Evolutionary conservation across 1,140 invertebrate species (phyloP), one percentile per base, ranked within the genome.

Genomic region (Drosophila orosa): DNA sequence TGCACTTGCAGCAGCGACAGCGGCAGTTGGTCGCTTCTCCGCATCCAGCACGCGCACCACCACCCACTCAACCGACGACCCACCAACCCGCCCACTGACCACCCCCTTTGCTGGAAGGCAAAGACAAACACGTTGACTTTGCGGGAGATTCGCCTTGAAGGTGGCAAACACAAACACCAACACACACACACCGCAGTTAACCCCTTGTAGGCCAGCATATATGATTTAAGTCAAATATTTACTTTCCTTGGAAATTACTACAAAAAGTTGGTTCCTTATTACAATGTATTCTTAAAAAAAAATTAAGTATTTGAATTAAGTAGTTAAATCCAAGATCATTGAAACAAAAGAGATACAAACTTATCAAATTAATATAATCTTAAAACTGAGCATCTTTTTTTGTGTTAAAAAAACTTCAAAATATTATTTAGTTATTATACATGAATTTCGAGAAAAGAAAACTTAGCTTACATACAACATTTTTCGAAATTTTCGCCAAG

Each of bases 71-170:
- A 19, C 44, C 17, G 5, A 19, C 17, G 17, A 10, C 42, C 54
- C 62, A 29, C 27, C 24, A 3, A 15, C 8, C 8, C 61, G 31
- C 39, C 48, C 60, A 39, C 31, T 29, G 17, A 25, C 29, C 48
- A 48, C 42, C 58, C 25, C 27, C 33, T 35, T 31, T 9, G 19
- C 79, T 87, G 84, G 84, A 87, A 87, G 65, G 80, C 80, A 87
- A 87, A 87, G 77, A 65, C 84, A 87, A 87, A 87, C 80, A 87
- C 84, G 76, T 75, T 86, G 81, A 63, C 63, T 85, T 85, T 85
- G 73, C 61, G 29, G 56, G 55, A 37, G 68, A 31, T 39, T 82
- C 58, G 74, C 79, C 74, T 77, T 83, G 76, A 78, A 77, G 80
- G 72, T 78, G 68, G 76, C 78, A 83, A 72, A 78, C 54, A 77